phyloP scores from a whole-genome alignment of 2,113 vertebrate genomes.

The Anolis sagrei region DNA sequence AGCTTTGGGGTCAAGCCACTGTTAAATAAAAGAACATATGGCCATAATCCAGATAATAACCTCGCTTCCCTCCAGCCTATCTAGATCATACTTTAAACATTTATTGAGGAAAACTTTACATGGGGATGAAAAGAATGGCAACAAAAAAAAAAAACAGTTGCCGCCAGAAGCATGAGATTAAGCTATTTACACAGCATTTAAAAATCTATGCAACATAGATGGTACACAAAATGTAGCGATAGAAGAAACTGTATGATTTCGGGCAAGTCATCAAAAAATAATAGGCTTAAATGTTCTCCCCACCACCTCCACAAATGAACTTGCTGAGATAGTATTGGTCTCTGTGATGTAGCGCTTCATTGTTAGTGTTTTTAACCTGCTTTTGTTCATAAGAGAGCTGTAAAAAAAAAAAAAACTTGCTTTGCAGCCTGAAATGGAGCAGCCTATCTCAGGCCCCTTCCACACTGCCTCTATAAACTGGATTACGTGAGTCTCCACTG shows the following conservation, averaged over 20 bases:
- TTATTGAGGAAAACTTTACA: no score
- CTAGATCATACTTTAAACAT: no score
- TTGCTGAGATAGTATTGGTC: background rate
- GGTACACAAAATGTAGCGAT: background rate
- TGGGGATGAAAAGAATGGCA: no score
- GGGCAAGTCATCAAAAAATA: background rate
- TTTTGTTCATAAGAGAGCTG: background rate
- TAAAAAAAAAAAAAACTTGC: background rate
- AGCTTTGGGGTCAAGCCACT: no score
- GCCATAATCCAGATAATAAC: no score
- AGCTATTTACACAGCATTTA: background rate
- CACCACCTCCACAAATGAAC: background rate
- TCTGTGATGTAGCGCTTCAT: no score
- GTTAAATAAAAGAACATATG: no score
- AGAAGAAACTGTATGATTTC: background rate
- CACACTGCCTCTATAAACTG: no score
- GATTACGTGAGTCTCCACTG: no score
- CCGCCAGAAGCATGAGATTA: background rate
- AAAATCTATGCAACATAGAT: background rate
- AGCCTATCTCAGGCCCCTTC: background rate
- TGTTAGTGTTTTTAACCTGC: no score
- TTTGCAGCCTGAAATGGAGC: background rate
- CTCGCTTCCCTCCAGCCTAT: no score
- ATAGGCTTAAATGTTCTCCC: background rate
- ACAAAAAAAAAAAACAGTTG: no score